Evolutionary conservation across 2,113 vertebrate species (phyloP).

Genomic region (Pachycephala philippinensis): DNA sequence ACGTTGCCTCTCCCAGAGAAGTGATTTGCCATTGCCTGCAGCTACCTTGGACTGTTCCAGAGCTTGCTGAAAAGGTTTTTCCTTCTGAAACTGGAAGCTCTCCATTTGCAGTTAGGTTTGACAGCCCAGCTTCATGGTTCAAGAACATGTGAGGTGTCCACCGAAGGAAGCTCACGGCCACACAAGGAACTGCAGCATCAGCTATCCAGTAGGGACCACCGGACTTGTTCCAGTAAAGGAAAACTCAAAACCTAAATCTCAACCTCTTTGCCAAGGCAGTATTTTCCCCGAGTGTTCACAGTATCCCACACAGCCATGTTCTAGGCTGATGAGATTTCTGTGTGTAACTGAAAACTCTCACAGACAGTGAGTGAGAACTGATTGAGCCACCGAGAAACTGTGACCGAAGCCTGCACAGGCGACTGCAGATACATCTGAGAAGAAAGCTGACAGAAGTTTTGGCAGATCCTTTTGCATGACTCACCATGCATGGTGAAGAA

Average conservation of each 20-base stretch:
- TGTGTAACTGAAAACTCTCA: background rate
- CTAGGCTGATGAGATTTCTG: background rate
- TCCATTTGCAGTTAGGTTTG: background rate
- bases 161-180: background rate
- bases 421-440: background rate
- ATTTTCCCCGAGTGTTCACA: background rate
- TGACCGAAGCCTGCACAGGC: fast-evolving
- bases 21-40: background rate
- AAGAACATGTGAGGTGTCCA: background rate
- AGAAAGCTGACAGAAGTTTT: background rate
- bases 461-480: background rate
- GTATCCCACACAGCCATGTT: background rate
- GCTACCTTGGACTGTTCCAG: background rate
- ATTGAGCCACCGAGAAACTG: background rate
- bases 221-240: background rate
- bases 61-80: background rate
- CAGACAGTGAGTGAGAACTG: background rate
- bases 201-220: background rate
- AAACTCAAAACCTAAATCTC: background rate
- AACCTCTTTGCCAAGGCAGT: fast-evolving
- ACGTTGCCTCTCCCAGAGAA: background rate
- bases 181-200: background rate
- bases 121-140: background rate
- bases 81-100: background rate
- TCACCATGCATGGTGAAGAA: background rate